These are phyloP conservation scores for Arbacia lixula DNA, from an alignment of 53 echinoderm and acorn worm genomes.

Conservation along the genomic window DNA sequence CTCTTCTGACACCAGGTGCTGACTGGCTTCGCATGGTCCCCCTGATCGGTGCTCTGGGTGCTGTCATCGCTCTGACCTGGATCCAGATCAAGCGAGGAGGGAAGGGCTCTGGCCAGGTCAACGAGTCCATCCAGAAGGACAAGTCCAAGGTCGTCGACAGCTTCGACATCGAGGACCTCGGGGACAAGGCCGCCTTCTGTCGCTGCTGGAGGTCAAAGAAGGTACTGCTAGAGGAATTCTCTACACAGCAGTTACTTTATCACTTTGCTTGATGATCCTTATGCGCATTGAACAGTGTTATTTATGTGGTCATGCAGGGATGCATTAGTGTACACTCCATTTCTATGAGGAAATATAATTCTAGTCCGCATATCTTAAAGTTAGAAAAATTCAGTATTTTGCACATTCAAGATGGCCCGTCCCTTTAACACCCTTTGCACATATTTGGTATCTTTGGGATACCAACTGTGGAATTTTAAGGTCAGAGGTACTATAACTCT, in stretches of 20 bases:
- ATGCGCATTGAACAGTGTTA: background rate
- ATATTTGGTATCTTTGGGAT: no score
- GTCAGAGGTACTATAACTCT: no score
- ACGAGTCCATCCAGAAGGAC: conserved; percentile 72
- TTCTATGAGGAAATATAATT: no score
- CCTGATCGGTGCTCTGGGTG: conserved; percentile 73
- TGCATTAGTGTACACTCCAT: no score
- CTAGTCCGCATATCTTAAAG: no score
- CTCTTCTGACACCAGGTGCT: conserved; percentile 49
- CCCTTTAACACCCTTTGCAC: no score
- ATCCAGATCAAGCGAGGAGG: conserved; percentile 39
- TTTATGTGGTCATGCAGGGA: background rate
- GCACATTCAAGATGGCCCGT: no score
- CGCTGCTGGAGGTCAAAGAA: conserved; percentile 95
- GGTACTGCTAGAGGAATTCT: no score
- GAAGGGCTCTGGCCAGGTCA: conserved; percentile 47
- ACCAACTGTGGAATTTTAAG: no score
- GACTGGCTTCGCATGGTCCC: conserved; percentile 75
- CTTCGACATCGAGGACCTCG: conserved; percentile 92
- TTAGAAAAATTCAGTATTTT: no score
- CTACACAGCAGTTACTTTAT: no score
- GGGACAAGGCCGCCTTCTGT: conserved; percentile 80
- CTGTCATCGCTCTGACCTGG: conserved; percentile 65
- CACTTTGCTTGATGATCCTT: no score
- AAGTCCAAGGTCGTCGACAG: conserved; percentile 78